Percentiles rank a stretch among this genome's conserved stretches.
These are phyloP conservation scores for Lepidonotus clava DNA, from an alignment of 2,888 invertebrate species.

Conservation along the genomic window DNA sequence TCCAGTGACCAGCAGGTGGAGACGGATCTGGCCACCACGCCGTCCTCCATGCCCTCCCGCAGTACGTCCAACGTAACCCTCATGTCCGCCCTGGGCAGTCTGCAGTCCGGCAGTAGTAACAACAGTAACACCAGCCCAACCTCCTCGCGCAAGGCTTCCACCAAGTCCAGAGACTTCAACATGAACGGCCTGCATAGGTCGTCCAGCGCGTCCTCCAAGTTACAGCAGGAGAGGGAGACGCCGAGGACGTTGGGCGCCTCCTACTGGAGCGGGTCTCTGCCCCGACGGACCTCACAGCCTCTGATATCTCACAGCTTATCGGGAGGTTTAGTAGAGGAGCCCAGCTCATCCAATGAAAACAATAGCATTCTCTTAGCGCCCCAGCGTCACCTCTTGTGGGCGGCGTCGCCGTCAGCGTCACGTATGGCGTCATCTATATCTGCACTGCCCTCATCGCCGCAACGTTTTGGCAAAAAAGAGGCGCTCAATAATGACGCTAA, in stretches of 20 bases:
- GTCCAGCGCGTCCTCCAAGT: neutral
- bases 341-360: neutral
- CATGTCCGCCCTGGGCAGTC: slow-evolving; percentile 1
- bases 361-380: neutral
- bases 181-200: neutral
- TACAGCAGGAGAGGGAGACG: neutral
- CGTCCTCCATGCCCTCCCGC: neutral
- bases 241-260: neutral
- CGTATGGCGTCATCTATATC: neutral
- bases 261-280: neutral
- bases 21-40: neutral
- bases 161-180: neutral
- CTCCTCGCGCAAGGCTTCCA: neutral
- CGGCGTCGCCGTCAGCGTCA: neutral
- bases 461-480: neutral
- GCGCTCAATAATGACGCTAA: neutral
- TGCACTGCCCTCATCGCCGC: neutral
- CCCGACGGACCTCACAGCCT: neutral
- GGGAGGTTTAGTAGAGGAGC: neutral
- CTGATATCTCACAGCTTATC: neutral
- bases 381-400: neutral
- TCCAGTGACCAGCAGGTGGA: too few relatives aligned
- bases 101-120: neutral
- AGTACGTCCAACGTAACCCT: slow-evolving; percentile 20
- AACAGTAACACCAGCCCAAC: neutral